Conservation (phyloP, 2,888 invertebrate genomes). For the Lomographa bimaculata region DNA sequence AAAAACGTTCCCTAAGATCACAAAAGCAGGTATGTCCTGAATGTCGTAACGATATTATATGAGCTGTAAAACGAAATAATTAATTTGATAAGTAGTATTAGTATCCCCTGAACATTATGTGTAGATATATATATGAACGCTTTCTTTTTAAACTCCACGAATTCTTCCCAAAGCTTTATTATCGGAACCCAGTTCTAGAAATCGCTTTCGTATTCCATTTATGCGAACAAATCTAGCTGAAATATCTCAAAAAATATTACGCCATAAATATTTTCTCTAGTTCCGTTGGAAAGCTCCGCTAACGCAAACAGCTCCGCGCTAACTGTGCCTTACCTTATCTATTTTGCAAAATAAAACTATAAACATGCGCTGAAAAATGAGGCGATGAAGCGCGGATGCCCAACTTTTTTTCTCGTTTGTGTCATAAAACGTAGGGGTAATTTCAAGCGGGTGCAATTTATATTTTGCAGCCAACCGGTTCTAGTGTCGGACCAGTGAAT, state of each 20-base stretch:
- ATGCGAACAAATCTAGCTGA: constrained; percentile 7
- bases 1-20: too few species aligned
- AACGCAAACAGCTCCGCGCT: constrained; percentile 11
- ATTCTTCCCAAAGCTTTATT: too few species aligned
- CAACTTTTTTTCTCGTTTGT: constrained; percentile 60
- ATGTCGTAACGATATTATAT: too few species aligned
- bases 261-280: constrained; percentile 15
- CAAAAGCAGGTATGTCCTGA: too few species aligned
- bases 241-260: constrained; percentile 13
- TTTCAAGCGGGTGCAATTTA: constrained; percentile 67
- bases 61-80: too few species aligned
- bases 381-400: constrained; percentile 49
- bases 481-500: constrained; percentile 54
- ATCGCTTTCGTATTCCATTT: constrained; percentile 7
- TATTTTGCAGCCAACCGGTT: constrained; percentile 60
- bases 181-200: neutral
- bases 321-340: constrained; percentile 30
- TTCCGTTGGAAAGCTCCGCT: constrained; percentile 13
- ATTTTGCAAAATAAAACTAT: constrained; percentile 37
- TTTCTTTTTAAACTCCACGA: too few species aligned
- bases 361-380: constrained; percentile 43
- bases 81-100: too few species aligned
- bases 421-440: constrained; percentile 68
- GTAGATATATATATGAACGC: too few species aligned
- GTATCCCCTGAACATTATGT: too few species aligned